A percentile compares a stretch with the other conserved stretches of the same genome.
phyloP scores from a whole-genome alignment of 23 tunicate genomes.

The Phallusia fumigata region DNA sequence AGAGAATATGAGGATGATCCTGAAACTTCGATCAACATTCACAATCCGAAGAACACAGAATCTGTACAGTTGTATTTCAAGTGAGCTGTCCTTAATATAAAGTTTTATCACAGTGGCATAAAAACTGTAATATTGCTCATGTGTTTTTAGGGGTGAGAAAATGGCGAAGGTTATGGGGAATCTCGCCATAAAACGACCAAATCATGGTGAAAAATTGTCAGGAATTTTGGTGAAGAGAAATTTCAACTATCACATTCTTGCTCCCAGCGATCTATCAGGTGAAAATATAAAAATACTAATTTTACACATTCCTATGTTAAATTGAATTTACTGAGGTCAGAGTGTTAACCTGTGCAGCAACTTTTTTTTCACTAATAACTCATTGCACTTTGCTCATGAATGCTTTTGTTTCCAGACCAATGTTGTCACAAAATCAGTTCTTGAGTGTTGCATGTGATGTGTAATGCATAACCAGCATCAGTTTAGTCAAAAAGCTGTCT shows the following conservation, averaged over 20 bases:
- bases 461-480: not conserved
- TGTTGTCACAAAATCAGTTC: no score
- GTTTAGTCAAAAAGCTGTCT: not conserved
- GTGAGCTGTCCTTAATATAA: slow-evolving; percentile 17
- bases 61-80: slow-evolving; percentile 88
- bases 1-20: slow-evolving; percentile 95
- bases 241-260: slow-evolving; percentile 96
- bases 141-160: slow-evolving; percentile 76
- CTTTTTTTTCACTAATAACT: no score
- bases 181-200: slow-evolving; percentile 74
- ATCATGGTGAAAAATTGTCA: slow-evolving; percentile 80
- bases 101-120: not conserved
- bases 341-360: no score
- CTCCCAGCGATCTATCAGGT: slow-evolving; percentile 81
- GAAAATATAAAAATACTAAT: not conserved
- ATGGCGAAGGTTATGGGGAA: slow-evolving; percentile 98
- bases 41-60: slow-evolving; percentile 93
- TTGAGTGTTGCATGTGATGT: no score
- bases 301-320: no score
- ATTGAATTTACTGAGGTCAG: no score
- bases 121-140: not conserved
- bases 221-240: slow-evolving; percentile 92
- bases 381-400: no score
- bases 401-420: no score
- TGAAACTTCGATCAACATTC: slow-evolving; percentile 82